A percentile compares a stretch with the other conserved stretches of the same genome.
Conservation (phyloP, 2,888 invertebrate genomes). For the Idaea biselata region DNA sequence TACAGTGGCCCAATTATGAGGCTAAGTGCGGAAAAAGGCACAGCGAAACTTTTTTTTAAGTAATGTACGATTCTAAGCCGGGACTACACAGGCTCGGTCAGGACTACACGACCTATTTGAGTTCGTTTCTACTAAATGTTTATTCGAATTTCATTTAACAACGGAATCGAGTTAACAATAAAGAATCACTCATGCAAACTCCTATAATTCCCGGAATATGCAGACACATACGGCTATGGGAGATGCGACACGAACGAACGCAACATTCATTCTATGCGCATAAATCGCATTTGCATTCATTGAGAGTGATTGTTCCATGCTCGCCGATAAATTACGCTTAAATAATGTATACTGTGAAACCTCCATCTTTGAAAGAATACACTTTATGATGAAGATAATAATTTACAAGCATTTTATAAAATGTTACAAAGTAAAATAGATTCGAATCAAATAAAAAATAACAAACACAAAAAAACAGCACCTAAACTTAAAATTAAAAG, state of each 20-base stretch:
- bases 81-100: too few relatives aligned
- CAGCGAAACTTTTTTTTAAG: too few relatives aligned
- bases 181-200: conserved; percentile 16
- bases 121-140: not conserved
- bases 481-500: too few relatives aligned
- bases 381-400: not conserved
- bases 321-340: conserved; percentile 15
- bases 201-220: conserved; percentile 14
- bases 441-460: too few relatives aligned
- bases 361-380: not conserved
- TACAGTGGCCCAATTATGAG: too few relatives aligned
- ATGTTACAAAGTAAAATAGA: too few relatives aligned
- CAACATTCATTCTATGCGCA: conserved; percentile 28
- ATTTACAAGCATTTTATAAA: not conserved
- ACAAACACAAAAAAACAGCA: too few relatives aligned
- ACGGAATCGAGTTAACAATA: conserved; percentile 6
- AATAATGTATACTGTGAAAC: conserved; percentile 6
- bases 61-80: too few relatives aligned
- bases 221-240: conserved; percentile 5
- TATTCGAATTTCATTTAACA: not conserved
- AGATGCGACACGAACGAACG: conserved; percentile 19
- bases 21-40: too few relatives aligned
- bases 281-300: conserved; percentile 28
- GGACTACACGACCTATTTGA: too few relatives aligned
- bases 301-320: conserved; percentile 25